Conservation (phyloP, 2,113 vertebrate species). For the Dolichotis patagonum region DNA sequence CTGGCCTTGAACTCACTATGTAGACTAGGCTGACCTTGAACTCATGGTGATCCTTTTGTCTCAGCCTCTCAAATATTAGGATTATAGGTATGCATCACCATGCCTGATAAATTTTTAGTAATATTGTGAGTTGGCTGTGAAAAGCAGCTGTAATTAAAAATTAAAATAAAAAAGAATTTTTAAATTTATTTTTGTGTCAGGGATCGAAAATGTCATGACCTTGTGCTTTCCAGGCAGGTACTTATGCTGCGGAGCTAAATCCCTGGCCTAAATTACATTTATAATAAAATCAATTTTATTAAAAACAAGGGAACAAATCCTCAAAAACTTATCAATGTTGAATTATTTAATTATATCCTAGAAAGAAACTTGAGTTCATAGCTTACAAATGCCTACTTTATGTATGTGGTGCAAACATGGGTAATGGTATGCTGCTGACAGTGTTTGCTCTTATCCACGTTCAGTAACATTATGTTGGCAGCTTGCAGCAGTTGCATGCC, state of each 20-base stretch:
- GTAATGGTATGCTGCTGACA: background rate
- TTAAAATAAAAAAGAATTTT: no score
- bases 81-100: background rate
- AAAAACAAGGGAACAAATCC: background rate
- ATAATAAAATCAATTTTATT: slow-evolving; percentile 37
- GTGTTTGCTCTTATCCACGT: background rate
- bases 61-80: background rate
- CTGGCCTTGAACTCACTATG: background rate
- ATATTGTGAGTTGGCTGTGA: slow-evolving; percentile 11
- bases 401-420: background rate
- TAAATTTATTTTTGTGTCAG: no score
- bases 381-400: background rate
- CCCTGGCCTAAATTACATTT: background rate
- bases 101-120: background rate
- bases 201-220: no score
- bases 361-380: background rate
- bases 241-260: background rate
- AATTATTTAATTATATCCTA: background rate
- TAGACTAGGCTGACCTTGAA: background rate
- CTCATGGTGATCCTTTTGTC: background rate
- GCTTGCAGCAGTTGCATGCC: background rate
- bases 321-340: background rate
- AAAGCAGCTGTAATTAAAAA: background rate
- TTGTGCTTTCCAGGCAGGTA: no score
- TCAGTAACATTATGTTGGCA: background rate